Evolutionary conservation across 2,113 vertebrate genomes (phyloP).

Genomic region (Tonatia bakeri): DNA sequence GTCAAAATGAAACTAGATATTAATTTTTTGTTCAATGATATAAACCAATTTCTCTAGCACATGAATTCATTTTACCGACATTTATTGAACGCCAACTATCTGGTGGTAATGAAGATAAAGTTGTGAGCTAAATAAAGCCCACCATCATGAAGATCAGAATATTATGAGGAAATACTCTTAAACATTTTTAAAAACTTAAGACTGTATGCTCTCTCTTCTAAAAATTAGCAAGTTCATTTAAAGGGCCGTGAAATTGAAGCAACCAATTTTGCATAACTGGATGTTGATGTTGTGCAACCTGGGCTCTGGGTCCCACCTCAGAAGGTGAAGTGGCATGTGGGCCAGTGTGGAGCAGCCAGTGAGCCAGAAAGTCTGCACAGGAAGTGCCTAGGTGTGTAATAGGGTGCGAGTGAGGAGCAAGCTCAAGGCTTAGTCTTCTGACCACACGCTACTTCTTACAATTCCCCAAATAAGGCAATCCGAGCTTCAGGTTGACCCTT

Average conservation of each 20-base stretch:
- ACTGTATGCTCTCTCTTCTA: neutral
- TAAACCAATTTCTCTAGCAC: neutral
- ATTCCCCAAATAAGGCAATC: neutral
- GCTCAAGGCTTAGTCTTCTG: neutral
- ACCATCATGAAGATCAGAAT: neutral
- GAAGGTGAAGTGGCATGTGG: neutral
- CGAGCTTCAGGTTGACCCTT: slow-evolving; percentile 27
- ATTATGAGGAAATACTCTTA: neutral
- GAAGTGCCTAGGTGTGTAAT: neutral
- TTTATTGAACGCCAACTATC: neutral
- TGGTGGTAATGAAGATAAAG: neutral
- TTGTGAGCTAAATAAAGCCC: neutral
- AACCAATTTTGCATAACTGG: neutral
- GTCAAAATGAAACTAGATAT: neutral
- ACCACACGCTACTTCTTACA: neutral
- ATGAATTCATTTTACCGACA: neutral
- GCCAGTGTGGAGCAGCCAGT: neutral
- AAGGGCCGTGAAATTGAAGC: neutral
- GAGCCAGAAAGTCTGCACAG: neutral
- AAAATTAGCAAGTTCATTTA: neutral
- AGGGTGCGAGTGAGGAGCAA: neutral
- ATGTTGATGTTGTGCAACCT: neutral
- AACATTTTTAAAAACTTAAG: neutral
- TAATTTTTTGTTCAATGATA: neutral
- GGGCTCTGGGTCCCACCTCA: neutral